Base-by-base conservation (phyloP, 2,888 invertebrate species). In the Mesochorus sp. region DNA sequence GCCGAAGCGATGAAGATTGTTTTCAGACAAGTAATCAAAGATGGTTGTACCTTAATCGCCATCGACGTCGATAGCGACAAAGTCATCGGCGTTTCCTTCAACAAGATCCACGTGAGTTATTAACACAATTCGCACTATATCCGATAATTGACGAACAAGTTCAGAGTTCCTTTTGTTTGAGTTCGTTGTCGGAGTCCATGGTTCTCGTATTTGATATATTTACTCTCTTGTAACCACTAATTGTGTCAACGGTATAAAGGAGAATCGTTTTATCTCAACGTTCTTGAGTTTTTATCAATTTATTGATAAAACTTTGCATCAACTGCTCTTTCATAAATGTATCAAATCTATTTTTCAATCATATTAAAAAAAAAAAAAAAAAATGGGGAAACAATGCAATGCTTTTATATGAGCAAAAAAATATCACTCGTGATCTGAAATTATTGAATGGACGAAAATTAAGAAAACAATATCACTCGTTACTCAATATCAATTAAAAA, bases 1-100 rank as follows among this genome's bases (percentile, higher is more conserved):
- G 79, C 86, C 0, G 87, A 89, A 64, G 85, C 85, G 34, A 86
- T 87, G 84, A 71, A 67, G 2, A 4, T 80, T 10, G 49, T 86
- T 6, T 87, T 87, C 51, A 80, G 75, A 12, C 83, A 87, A 62
- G 83, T 87, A 5, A 78, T 86, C 14, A 87, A 93, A 39, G 95
- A 95, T 84, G 94, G 94, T 0, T 92, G 93, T 0, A 94, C 95
- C 0, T 78, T 95, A 57, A 92, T 94, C 0, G 94, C 94, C 0
- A 89, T 94, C 0, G 93, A 93, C 76, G 91, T 90, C 3, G 87
- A 89, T 1, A 94, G 92, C 0, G 92, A 92, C 0, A 91, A 92
- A 85, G 93, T 95, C 0, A 94, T 91, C 3, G 93, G 94, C 0
- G 94, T 92, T 2, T 88, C 93, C 0, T 94, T 95, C 86, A 95